These are phyloP conservation scores for Andrena trimmerana DNA, from an alignment of 2,888 invertebrate genomes.

Conservation along the genomic window DNA sequence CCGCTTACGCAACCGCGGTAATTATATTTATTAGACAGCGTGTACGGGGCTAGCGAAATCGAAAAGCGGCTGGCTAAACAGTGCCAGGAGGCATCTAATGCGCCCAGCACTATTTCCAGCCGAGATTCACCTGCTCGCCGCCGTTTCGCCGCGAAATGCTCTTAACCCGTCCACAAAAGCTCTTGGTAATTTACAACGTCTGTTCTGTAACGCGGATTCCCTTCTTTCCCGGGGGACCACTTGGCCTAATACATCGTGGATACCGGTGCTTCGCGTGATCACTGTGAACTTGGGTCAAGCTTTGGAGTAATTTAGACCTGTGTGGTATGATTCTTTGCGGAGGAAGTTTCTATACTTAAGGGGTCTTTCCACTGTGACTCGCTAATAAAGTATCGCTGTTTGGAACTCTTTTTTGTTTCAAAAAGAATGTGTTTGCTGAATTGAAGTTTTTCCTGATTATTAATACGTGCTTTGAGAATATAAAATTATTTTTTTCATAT, in stretches of 20 bases:
- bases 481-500: too few species aligned
- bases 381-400: too few species aligned
- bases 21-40: slow-evolving; percentile 71
- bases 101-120: slow-evolving; percentile 54
- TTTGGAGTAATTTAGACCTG: too few species aligned
- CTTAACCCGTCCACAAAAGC: slow-evolving; percentile 41
- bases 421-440: too few species aligned
- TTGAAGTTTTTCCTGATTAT: too few species aligned
- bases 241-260: too few species aligned
- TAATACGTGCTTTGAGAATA: too few species aligned
- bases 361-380: too few species aligned
- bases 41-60: slow-evolving; percentile 51
- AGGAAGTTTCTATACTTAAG: too few species aligned
- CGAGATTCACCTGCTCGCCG: slow-evolving; percentile 30
- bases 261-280: slow-evolving; percentile 6
- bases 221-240: slow-evolving; percentile 2
- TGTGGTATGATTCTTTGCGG: too few species aligned
- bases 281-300: neutral
- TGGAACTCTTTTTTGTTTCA: too few species aligned
- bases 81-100: slow-evolving; percentile 39
- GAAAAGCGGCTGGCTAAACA: slow-evolving; percentile 33
- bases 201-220: slow-evolving; percentile 1
- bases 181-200: slow-evolving; percentile 33
- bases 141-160: slow-evolving; percentile 34
- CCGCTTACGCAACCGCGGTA: slow-evolving; percentile 54